Evolutionary conservation across 2,113 vertebrate genomes (phyloP), one percentile per base, ranked within the genome.

Genomic region (Polyodon spathula): DNA sequence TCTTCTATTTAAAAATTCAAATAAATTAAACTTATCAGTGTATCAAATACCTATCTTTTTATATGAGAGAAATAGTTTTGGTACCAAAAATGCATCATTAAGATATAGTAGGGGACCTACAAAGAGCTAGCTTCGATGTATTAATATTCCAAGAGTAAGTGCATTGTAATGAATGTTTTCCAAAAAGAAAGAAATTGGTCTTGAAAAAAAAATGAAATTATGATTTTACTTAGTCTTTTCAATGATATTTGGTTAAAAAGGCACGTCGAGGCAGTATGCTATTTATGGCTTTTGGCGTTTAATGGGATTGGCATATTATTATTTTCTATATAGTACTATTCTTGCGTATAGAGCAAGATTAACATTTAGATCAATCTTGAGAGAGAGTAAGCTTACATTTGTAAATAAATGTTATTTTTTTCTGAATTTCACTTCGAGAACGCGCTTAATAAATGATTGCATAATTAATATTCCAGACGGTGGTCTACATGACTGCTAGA

Each of bases 101-200:
- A 27, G 27, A 27, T 63, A 48, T 51, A 37, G 54, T 27, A 5
- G 55, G 53, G 16, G 38, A 37, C 27, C 10, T 11, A 37, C 16
- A 8, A 46, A 46, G 52, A 40, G 54, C 57, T 42, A 59, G 61
- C 27, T 66, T 61, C 44, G 37, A 39, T 56, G 3, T 16, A 61
- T 56, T 51, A 64, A 62, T 59, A 51, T 66, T 63, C n/a, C 48
- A 50, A 6, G 63, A 40, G 43, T 56, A 56, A 56, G 37, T 14
- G 16, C 51, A 64, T 53, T 56, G 41, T 48, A 38, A 53, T 64
- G 48, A 66, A 70, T 61, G 59, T 42, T 9, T 12, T 65, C 58
- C 50, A 46, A 65, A 59, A 40, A 56, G 61, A 70, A 54, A 40
- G 16, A 58, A 62, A 70, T 58, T 53, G 8, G 38, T 42, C 53